Conservation (phyloP, 2,113 vertebrate species). For the Geococcyx californianus region DNA sequence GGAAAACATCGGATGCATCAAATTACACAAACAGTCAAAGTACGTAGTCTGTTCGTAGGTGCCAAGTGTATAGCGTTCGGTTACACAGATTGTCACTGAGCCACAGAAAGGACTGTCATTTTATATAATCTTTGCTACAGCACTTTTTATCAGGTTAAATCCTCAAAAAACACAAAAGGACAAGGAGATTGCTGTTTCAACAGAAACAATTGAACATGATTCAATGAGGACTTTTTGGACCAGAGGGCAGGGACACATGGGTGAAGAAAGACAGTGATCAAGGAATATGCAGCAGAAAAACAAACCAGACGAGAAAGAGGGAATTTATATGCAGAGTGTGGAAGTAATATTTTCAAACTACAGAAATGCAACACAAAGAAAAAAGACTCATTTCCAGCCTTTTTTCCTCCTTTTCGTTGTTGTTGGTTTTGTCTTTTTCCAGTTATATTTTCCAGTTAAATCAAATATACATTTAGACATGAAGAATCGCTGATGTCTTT, state of each 20-base stretch:
- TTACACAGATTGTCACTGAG: neutral
- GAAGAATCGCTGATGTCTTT: neutral
- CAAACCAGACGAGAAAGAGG: neutral
- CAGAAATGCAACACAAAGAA: neutral
- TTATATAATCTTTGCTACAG: neutral
- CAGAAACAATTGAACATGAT: neutral
- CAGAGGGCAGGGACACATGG: neutral
- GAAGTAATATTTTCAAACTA: neutral
- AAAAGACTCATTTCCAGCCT: neutral
- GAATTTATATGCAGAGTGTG: neutral
- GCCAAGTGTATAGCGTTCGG: neutral
- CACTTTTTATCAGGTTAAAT: neutral
- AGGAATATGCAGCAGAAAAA: neutral
- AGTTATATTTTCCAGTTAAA: neutral
- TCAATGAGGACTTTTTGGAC: neutral
- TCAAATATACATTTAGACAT: neutral
- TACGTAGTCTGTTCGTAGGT: neutral
- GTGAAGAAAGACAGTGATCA: neutral
- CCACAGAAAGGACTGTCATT: fast-evolving
- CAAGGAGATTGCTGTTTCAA: neutral
- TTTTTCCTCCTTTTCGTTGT: neutral
- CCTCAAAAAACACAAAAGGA: neutral
- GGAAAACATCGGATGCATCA: neutral
- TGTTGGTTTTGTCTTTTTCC: neutral
- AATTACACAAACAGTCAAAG: neutral